Conservation (phyloP, 1,140 invertebrate genomes). For the Pseudachorutes palmiensis region DNA sequence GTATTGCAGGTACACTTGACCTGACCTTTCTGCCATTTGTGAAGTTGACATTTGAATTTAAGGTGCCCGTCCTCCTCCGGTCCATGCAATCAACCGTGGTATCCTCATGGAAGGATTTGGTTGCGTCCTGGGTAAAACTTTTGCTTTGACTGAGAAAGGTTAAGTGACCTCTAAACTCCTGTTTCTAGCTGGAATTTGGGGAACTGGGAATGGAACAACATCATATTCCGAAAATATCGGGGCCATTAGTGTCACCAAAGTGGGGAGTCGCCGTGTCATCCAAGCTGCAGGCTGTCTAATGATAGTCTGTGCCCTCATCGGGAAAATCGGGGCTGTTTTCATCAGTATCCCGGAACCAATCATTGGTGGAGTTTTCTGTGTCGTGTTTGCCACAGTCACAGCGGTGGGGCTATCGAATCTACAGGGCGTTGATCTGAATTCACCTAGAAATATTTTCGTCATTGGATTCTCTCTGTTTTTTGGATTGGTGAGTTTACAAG, state of each 20-base stretch:
- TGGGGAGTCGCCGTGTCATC: constrained; percentile 75
- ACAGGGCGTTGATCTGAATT: constrained; percentile 72
- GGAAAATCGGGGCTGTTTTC: constrained; percentile 75
- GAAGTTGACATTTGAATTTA: constrained; percentile 19
- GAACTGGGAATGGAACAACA: constrained; percentile 63
- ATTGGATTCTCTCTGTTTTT: constrained; percentile 81
- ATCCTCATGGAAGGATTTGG: constrained; percentile 76
- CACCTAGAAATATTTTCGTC: constrained; percentile 73
- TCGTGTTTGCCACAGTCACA: constrained; percentile 61
- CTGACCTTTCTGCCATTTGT: constrained; percentile 2
- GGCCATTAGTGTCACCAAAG: constrained; percentile 65
- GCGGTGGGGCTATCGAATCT: constrained; percentile 63
- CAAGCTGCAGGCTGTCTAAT: constrained; percentile 69
- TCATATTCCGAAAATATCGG: constrained; percentile 85
- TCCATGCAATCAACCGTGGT: constrained; percentile 77
- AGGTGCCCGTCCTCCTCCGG: constrained; percentile 69
- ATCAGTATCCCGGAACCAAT: constrained; percentile 81
- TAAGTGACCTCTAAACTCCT: constrained; percentile 39
- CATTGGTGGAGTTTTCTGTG: constrained; percentile 76
- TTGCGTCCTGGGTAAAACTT: constrained; percentile 52
- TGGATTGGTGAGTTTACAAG: constrained; percentile 52
- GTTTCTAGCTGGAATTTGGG: constrained; percentile 53
- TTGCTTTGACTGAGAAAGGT: constrained; percentile 55
- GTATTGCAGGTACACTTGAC: constrained; percentile 55
- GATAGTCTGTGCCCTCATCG: constrained; percentile 68